Evolutionary conservation across 1,140 invertebrate species (phyloP).

Genomic region (Camponotus pennsylvanicus): DNA sequence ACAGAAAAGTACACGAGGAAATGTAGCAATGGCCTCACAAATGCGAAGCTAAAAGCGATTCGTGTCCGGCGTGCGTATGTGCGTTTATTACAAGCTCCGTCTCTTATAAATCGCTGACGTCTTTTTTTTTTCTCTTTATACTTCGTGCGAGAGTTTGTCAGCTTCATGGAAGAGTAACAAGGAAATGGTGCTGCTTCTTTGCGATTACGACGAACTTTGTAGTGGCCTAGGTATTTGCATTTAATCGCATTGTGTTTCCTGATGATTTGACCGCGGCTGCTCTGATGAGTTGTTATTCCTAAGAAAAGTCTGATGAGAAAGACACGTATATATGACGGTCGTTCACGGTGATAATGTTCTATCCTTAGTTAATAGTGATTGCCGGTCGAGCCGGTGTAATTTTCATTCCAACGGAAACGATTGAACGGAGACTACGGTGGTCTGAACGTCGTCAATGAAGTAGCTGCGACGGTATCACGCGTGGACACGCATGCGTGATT

Average conservation of each 20-base stretch:
- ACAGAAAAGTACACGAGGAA: constrained; percentile 20
- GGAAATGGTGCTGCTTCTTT: background rate
- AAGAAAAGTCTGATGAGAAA: constrained; percentile 1
- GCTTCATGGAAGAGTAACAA: constrained; percentile 14
- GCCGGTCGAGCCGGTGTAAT: constrained; percentile 72
- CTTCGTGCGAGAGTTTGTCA: background rate
- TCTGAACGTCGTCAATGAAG: constrained; percentile 55
- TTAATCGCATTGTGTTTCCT: background rate
- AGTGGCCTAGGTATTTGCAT: background rate
- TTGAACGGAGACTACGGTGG: constrained; percentile 46
- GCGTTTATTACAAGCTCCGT: constrained; percentile 26
- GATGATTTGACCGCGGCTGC: background rate
- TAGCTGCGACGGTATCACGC: background rate
- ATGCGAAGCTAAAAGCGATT: constrained; percentile 33
- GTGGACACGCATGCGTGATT: background rate
- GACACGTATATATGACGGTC: background rate
- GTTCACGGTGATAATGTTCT: constrained; percentile 42
- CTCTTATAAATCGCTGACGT: constrained; percentile 42
- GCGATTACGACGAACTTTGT: background rate
- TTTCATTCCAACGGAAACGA: constrained; percentile 80
- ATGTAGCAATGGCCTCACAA: constrained; percentile 36
- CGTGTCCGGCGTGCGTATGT: background rate
- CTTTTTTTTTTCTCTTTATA: constrained; percentile 30
- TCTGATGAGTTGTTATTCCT: constrained; percentile 1
- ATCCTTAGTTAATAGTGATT: constrained; percentile 71